phyloP scores from a whole-genome alignment of 2,797 vertebrate genomes.

The Sebastes cheni region DNA sequence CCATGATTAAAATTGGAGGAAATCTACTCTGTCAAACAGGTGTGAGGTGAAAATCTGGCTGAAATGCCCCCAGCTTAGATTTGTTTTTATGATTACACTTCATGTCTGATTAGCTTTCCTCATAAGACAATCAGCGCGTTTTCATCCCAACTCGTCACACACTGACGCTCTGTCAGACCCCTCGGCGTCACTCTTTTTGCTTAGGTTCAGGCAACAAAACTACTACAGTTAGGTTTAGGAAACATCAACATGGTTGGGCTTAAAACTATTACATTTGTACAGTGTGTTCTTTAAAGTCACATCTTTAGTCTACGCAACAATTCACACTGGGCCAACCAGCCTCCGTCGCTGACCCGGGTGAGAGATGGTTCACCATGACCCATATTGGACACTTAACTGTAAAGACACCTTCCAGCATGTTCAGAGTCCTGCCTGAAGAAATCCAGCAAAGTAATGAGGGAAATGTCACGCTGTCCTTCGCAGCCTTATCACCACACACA shows the following conservation, averaged over 20 bases:
- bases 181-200: too few relatives aligned
- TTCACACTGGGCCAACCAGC: neutral
- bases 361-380: constrained; percentile 52
- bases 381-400: neutral
- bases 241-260: too few relatives aligned
- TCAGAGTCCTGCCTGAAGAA: constrained; percentile 14
- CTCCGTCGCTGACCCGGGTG: neutral
- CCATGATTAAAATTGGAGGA: neutral
- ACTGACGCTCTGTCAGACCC: too few relatives aligned
- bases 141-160: too few relatives aligned
- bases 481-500: neutral
- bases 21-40: neutral
- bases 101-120: too few relatives aligned
- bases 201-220: too few relatives aligned
- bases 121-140: too few relatives aligned
- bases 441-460: constrained; percentile 9
- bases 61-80: too few relatives aligned
- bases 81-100: too few relatives aligned
- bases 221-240: too few relatives aligned
- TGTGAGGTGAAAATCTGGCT: too few relatives aligned
- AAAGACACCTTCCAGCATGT: constrained; percentile 6
- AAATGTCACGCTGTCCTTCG: constrained; percentile 18
- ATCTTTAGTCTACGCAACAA: neutral
- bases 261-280: too few relatives aligned
- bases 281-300: neutral